Evolutionary conservation across 2,113 vertebrate species (phyloP), one percentile per base, ranked within the genome.

Genomic region (Pagrus major): DNA sequence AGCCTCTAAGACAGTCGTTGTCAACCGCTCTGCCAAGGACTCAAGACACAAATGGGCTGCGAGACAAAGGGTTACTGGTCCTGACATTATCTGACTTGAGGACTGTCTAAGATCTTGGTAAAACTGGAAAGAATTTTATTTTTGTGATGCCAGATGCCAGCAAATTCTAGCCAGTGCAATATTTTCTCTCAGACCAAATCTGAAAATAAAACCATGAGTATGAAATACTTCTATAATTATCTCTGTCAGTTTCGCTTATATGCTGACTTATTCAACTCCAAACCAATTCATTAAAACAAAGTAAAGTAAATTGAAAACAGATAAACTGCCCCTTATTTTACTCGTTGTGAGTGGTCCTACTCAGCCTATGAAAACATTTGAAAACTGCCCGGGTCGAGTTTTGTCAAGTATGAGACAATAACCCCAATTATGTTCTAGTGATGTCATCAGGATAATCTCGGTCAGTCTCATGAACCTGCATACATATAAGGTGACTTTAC

Each of bases 1-100:
- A 69, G 76, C 69, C 73, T 79, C 47, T 23, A 44, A 81, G 84
- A 86, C 76, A 83, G 83, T 6, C 18, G 78, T 71, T 89, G 90
- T 89, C 85, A 89, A 60, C 59, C 3, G 23, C 83, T 61, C 68
- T 68, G 81, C 79, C 55, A 60, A 64, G 44, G 25, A 75, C 51
- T 75, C 42, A 6, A 78, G 49, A 85, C 69, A 65, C 52, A 77
- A 83, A 86, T 39, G 63, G 52, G 73, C 75, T 65, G 65, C 4
- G 31, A 78, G 52, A 81, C 31, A 20, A 54, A 83, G 33, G 64
- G 56, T 80, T 84, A 67, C 71, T 65, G 76, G 65, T 5, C 60
- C 68, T 78, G 84, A 67, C 70, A 42, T 66, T 66, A 77, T 85
- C 46, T 83, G 79, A 76, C 70, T 78, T 4, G 52, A 76, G 63